Evolutionary conservation across 2,888 invertebrate genomes (phyloP).

Genomic region (Dasysyrphus albostriatus): DNA sequence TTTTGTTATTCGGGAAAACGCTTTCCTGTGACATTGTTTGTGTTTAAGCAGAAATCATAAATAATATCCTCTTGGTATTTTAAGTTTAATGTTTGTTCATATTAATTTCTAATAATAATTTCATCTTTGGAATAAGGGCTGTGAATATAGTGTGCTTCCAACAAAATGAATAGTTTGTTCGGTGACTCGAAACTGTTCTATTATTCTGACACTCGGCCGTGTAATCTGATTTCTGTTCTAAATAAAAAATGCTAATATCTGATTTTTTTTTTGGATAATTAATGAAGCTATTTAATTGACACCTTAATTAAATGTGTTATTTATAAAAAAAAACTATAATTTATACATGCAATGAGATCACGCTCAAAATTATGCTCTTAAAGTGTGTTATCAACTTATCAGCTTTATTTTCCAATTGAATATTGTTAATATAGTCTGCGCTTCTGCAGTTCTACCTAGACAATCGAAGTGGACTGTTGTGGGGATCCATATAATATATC

Average conservation of each 20-base stretch:
- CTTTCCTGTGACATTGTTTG: not conserved
- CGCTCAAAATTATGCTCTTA: constrained; percentile 13
- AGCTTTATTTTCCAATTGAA: not conserved
- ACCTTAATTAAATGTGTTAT: not conserved
- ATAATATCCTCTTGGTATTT: not conserved
- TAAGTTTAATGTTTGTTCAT: not conserved
- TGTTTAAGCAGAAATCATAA: not conserved
- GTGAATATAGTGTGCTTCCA: not conserved
- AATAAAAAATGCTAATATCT: constrained; percentile 6
- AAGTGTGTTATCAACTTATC: constrained; percentile 20
- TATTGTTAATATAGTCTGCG: not conserved
- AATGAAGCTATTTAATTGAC: constrained; percentile 13
- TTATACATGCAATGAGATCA: constrained; percentile 37
- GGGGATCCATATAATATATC: not conserved
- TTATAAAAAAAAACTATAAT: not conserved
- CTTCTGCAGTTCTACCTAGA: constrained; percentile 8
- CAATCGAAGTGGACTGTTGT: constrained; percentile 13
- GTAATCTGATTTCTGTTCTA: not conserved
- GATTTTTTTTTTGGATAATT: not conserved
- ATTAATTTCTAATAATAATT: not conserved
- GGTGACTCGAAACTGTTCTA: not conserved
- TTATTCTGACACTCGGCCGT: not conserved
- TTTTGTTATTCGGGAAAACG: constrained; percentile 1
- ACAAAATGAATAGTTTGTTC: not conserved
- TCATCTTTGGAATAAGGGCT: not conserved